Evolutionary conservation across 2,888 invertebrate species (phyloP), one percentile per base, ranked within the genome.

Genomic region (Sinodicranocentrus sp.): DNA sequence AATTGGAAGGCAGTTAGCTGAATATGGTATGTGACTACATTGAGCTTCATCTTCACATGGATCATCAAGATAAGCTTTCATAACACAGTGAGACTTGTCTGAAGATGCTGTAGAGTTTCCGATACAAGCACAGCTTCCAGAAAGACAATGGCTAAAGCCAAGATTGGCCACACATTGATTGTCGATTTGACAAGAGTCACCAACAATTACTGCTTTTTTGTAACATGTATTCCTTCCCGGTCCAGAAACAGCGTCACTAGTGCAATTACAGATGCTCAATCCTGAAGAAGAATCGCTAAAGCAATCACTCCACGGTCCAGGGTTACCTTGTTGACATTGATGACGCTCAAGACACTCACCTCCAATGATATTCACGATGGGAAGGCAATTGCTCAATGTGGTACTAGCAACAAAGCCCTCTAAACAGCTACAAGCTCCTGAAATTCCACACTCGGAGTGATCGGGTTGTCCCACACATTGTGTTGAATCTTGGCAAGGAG

Each of bases 1-100:
- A 3, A 3, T 33, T 15, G n/a, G n/a, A 6, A 10, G 48, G 15
- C 48, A 48, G 15, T n/a, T 48, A 33, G 33, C 33, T 3, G 48
- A 48, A 15, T 48, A 2, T 48, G 48, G 48, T 5, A 48, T 48
- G 48, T 48, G 48, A n/a, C 25, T 15, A 17, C 75, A 75, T 21
- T 75, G 65, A 5, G 1, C 33, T 25, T 1, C 0, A 3, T 70
- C 39, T 28, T 68, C 57, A 23, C 71, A 71, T 21, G 28, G 1
- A 0, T 71, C 39, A 0, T 33, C 39, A 2, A 57, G 19, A 6
- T 10, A 5, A 0, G 2, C 5, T 70, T 48, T 23, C 1, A 13
- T 10, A n/a, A 70, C 1, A 26, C 70, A 70, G 8, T 23, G 25
- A 10, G 1, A 21, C 3, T 25, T n/a, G 13, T 52, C 26, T 5